Conservation (phyloP, 1,140 invertebrate species). For the Gerris buenoi region DNA sequence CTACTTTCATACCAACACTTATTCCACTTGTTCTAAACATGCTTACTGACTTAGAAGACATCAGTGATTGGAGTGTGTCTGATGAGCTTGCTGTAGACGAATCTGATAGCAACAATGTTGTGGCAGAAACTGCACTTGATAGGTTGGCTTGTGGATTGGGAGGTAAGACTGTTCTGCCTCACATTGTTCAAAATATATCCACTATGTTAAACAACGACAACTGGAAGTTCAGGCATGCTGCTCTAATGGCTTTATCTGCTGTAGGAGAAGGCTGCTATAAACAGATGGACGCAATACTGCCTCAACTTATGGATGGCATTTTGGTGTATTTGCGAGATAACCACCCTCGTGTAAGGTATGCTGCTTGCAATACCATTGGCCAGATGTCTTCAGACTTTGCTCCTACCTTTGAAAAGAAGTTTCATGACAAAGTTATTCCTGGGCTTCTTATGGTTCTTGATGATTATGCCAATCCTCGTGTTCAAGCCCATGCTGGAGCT, state of each 20-base stretch:
- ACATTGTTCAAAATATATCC: slow-evolving; percentile 72
- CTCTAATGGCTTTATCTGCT: slow-evolving; percentile 94
- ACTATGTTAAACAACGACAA: slow-evolving; percentile 69
- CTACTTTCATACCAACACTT: slow-evolving; percentile 58
- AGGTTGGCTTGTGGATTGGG: slow-evolving; percentile 88
- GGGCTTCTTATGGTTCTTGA: slow-evolving; percentile 77
- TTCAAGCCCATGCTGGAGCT: slow-evolving; percentile 78
- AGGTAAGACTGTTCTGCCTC: slow-evolving; percentile 84
- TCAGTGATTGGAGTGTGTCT: slow-evolving; percentile 63
- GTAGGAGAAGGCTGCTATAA: slow-evolving; percentile 96
- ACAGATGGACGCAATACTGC: slow-evolving; percentile 88
- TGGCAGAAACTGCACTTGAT: slow-evolving; percentile 92
- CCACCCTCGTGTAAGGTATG: slow-evolving; percentile 87
- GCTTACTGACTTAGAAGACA: slow-evolving; percentile 96
- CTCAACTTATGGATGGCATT: slow-evolving; percentile 78
- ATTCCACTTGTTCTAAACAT: slow-evolving; percentile 76
- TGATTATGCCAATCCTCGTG: slow-evolving; percentile 79
- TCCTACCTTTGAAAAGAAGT: slow-evolving; percentile 92
- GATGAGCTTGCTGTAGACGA: slow-evolving; percentile 74
- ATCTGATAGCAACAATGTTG: slow-evolving; percentile 80
- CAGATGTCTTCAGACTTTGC: slow-evolving; percentile 99
- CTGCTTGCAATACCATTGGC: slow-evolving; percentile 96
- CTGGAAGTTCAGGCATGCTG: slow-evolving; percentile 82
- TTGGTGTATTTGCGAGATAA: slow-evolving; percentile 75
- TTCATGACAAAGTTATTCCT: slow-evolving; percentile 85